These are phyloP conservation scores for Agonum fuliginosum DNA, from an alignment of 2,888 invertebrate species.

Conservation along the genomic window DNA sequence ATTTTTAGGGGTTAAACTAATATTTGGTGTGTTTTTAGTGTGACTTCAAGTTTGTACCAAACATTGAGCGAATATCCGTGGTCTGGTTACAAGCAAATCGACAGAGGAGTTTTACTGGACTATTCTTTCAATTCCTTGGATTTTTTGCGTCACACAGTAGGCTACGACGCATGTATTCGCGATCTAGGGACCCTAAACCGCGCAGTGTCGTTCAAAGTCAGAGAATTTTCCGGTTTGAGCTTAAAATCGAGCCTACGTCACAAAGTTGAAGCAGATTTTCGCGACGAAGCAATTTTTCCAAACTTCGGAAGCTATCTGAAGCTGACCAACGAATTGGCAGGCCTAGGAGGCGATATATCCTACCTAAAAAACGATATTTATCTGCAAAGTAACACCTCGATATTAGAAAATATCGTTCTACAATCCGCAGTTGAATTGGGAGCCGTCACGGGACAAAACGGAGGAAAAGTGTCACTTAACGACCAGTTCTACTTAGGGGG, in stretches of 20 bases:
- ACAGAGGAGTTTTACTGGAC: conserved; percentile 86
- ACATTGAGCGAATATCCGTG: conserved; percentile 85
- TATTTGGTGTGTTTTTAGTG: conserved; percentile 72
- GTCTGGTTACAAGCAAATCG: conserved; percentile 88
- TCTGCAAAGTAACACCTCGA: conserved; percentile 78
- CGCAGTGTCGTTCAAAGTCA: conserved; percentile 86
- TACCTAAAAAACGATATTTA: conserved; percentile 89
- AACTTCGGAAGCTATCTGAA: conserved; percentile 82
- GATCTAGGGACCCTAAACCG: conserved; percentile 85
- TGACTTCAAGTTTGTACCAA: conserved; percentile 84
- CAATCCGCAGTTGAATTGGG: conserved; percentile 84
- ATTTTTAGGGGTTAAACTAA: background rate
- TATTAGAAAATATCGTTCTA: conserved; percentile 79
- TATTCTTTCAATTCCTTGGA: conserved; percentile 81
- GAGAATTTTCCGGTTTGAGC: conserved; percentile 92
- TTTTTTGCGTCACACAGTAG: conserved; percentile 87
- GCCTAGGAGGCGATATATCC: conserved; percentile 94
- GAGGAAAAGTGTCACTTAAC: conserved; percentile 77
- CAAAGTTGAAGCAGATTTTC: conserved; percentile 84
- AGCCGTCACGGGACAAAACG: no score
- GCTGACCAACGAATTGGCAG: conserved; percentile 88
- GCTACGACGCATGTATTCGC: conserved; percentile 91
- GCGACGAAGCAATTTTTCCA: conserved; percentile 89
- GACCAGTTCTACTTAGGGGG: conserved; percentile 93
- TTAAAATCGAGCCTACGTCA: conserved; percentile 92